Evolutionary conservation across 1,140 invertebrate species (phyloP), one percentile per base, ranked within the genome.

Genomic region (Schmidtea mediterranea): DNA sequence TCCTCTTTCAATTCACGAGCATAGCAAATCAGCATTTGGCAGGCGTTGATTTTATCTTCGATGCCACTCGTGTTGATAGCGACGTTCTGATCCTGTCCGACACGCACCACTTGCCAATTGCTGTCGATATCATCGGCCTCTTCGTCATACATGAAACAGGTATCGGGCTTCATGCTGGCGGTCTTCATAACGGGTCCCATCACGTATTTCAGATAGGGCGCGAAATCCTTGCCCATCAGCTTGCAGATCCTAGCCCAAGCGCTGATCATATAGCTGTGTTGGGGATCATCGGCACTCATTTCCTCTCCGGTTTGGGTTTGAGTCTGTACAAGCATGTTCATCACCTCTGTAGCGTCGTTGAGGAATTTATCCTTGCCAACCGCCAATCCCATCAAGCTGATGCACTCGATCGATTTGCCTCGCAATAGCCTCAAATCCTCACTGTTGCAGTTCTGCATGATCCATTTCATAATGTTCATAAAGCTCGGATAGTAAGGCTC

Each of bases 191-290:
- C 89, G 0, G 87, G 83, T 1, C 78, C 79, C 83, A 98, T 98
- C 0, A 98, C 90, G 60, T 89, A 68, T 2, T 87, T 87, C 39
- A 98, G 71, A 65, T 97, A 98, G 55, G 83, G 82, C 57, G 87
- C 79, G 59, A 98, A 98, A 56, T 83, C 77, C 61, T 82, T 69
- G 66, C 82, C 86, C 55, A 94, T 70, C 54, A 97, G 84, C 67
- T 89, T 92, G 66, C 92, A 98, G 62, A 98, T 90, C 56, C 90
- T 72, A 0, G 89, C 84, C 92, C 92, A 98, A 0, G 89, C 87
- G 3, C 84, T 86, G 51, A 98, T 95, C 60, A 98, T 76, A 68
- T 94, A 98, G 12, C 82, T 86, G 32, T 70, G 59, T 64, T 70
- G 52, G 9, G 45, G 45, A 41, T 41, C 39, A 19, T 41, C 39